Percentiles rank a stretch among this genome's conserved stretches.
These are phyloP conservation scores for Anagyrus pseudococci DNA, from an alignment of 2,888 invertebrate species.

Conservation along the genomic window DNA sequence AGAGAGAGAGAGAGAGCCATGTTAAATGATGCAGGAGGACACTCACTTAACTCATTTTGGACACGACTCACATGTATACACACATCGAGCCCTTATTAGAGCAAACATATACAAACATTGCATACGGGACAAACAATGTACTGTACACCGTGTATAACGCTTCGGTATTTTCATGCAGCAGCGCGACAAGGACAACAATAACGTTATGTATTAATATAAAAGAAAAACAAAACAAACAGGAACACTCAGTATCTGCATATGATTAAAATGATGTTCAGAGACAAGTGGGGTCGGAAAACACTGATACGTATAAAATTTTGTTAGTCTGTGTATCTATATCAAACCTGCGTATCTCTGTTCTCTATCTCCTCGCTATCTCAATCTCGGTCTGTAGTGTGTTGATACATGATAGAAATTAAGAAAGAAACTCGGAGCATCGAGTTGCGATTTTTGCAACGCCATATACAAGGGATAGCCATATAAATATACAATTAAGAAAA, in stretches of 20 bases:
- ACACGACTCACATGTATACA: not conserved
- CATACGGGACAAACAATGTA: not conserved
- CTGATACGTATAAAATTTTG: constrained; percentile 37
- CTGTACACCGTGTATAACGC: constrained; percentile 26
- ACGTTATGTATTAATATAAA: constrained; percentile 18
- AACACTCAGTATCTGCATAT: constrained; percentile 9
- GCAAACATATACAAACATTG: not conserved
- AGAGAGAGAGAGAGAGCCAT: not conserved
- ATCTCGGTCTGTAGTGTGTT: constrained; percentile 22
- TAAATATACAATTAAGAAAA: constrained; percentile 33
- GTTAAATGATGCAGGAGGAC: not conserved
- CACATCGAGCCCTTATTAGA: constrained; percentile 4
- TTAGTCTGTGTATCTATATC: constrained; percentile 41
- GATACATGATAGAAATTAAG: constrained; percentile 3
- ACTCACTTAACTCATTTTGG: not conserved
- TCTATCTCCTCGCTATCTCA: constrained; percentile 6
- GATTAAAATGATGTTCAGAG: constrained; percentile 14
- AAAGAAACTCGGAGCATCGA: constrained; percentile 23
- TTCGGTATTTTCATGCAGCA: constrained; percentile 49
- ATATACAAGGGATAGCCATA: constrained; percentile 34
- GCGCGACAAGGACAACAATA: constrained; percentile 16
- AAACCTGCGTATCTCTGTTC: constrained; percentile 26
- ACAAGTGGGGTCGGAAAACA: constrained; percentile 2
- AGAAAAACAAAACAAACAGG: not conserved
- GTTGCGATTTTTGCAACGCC: constrained; percentile 34